Evolutionary conservation across 92 coral and sea anemone species (phyloP).

Genomic region (Phenganax stokvisi): DNA sequence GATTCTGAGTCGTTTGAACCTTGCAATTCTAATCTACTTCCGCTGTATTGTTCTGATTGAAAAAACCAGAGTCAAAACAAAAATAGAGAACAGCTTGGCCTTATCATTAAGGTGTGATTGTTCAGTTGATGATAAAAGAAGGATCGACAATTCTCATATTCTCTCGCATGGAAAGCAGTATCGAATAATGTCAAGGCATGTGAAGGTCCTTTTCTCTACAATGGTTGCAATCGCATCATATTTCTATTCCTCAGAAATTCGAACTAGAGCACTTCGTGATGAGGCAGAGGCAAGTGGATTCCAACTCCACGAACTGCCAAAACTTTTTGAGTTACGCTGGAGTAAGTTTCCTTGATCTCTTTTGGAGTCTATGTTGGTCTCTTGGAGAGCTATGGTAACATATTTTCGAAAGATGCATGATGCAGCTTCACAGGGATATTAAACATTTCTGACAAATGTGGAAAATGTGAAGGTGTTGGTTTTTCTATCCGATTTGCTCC

Average conservation of each 20-base stretch:
- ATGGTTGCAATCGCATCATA: not conserved
- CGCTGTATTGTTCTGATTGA: no score
- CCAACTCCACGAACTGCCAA: not conserved
- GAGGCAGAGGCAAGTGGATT: not conserved
- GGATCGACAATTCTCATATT: slow-evolving; percentile 5
- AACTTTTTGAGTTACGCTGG: slow-evolving; percentile 10
- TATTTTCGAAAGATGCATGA: slow-evolving; percentile 6
- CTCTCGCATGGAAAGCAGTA: slow-evolving; percentile 15
- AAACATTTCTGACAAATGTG: not conserved
- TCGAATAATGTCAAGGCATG: not conserved
- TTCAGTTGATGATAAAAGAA: slow-evolving; percentile 10
- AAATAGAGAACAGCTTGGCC: not conserved
- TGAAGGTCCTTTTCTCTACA: slow-evolving; percentile 4
- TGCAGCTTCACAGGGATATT: slow-evolving; percentile 8
- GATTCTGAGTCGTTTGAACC: no score
- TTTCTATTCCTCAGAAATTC: slow-evolving; percentile 8
- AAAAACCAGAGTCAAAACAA: not conserved
- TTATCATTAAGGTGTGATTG: slow-evolving; percentile 2
- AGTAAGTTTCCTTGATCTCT: not conserved
- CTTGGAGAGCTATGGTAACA: slow-evolving; percentile 3
- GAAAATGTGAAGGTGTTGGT: slow-evolving; percentile 9
- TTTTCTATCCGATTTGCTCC: not conserved
- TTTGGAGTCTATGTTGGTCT: slow-evolving; percentile 1
- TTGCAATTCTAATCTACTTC: no score
- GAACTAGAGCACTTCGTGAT: slow-evolving; percentile 5